A percentile compares a stretch with the other conserved stretches of the same genome.
Conservation (phyloP, 2,113 vertebrate genomes). For the Vimba vimba region DNA sequence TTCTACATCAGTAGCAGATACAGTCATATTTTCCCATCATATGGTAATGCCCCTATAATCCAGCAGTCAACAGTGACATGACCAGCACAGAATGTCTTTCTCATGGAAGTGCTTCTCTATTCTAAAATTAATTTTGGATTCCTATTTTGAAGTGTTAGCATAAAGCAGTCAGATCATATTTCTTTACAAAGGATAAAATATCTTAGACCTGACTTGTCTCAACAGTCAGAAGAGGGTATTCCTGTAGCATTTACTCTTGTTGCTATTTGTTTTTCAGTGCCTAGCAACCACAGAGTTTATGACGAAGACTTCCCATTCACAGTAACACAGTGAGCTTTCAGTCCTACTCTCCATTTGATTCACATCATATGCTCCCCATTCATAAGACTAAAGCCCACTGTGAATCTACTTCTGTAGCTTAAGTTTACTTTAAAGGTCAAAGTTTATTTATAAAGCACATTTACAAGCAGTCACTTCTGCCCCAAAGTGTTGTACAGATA, state of each 20-base stretch:
- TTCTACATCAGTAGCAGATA: background rate
- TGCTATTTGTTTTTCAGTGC: slow-evolving; percentile 37
- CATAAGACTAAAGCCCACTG: slow-evolving; percentile 5
- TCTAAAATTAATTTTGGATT: background rate
- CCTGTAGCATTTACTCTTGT: slow-evolving; percentile 16
- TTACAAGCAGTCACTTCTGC: no score
- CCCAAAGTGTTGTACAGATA: no score
- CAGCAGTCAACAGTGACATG: background rate
- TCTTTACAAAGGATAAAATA: slow-evolving; percentile 3
- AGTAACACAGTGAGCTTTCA: slow-evolving; percentile 47
- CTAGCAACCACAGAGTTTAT: slow-evolving; percentile 41
- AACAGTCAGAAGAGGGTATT: background rate
- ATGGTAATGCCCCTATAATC: background rate
- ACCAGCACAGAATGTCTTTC: slow-evolving; percentile 6
- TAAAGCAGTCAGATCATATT: background rate
- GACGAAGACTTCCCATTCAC: slow-evolving; percentile 42
- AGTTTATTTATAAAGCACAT: no score
- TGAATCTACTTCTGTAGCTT: no score
- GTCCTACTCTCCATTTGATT: slow-evolving; percentile 36
- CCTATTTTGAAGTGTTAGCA: background rate
- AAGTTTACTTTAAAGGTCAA: background rate
- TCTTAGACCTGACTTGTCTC: background rate
- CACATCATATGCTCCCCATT: slow-evolving; percentile 32
- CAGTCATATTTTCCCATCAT: slow-evolving; percentile 2
- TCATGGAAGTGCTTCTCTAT: background rate